These are phyloP conservation scores for Temnothorax rugatulus DNA, from an alignment of 2,888 invertebrate species.

Conservation along the genomic window DNA sequence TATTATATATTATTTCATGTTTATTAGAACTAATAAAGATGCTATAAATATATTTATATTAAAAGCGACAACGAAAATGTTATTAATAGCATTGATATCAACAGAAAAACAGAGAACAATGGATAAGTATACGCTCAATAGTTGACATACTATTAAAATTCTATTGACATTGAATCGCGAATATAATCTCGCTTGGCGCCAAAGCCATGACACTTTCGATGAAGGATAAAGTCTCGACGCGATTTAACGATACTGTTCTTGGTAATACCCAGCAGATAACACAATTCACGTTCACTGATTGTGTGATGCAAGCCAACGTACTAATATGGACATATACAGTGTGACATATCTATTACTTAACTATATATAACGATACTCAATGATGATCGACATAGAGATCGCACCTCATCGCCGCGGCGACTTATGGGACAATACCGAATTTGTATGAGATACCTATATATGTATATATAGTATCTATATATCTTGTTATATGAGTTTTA, in stretches of 20 bases:
- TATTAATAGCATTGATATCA: not conserved
- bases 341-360: not conserved
- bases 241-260: slow-evolving; percentile 22
- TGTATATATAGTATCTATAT: not conserved
- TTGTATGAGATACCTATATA: not conserved
- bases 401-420: not conserved
- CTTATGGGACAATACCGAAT: not conserved
- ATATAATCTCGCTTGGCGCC: slow-evolving; percentile 24
- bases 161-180: slow-evolving; percentile 32
- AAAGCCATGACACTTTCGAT: slow-evolving; percentile 24
- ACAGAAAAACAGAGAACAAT: not conserved
- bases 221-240: slow-evolving; percentile 30
- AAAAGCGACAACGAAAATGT: not conserved
- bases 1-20: not conserved
- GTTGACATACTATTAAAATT: slow-evolving; percentile 5
- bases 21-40: not conserved
- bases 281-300: not conserved
- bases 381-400: not conserved
- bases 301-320: slow-evolving; percentile 14
- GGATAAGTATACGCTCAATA: not conserved
- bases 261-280: slow-evolving; percentile 40
- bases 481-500: not conserved
- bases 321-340: not conserved
- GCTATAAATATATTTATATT: not conserved
- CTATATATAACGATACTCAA: not conserved